Conservation (phyloP, 1,140 invertebrate genomes). For the Alviniconcha marisindica region DNA sequence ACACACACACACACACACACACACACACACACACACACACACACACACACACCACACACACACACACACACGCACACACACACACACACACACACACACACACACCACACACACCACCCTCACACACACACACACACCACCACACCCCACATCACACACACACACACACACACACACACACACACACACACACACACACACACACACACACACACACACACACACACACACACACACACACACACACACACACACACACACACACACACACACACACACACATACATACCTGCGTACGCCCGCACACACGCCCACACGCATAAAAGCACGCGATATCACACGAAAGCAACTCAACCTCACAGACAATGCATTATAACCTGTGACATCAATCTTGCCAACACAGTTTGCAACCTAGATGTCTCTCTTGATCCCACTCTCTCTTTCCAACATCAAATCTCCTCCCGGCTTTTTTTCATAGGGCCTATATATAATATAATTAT, state of each 20-base stretch:
- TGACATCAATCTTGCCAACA: too few species aligned
- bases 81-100: background rate
- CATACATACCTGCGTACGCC: too few species aligned
- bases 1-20: conserved; percentile 30
- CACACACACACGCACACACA: conserved; percentile 22
- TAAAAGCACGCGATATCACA: background rate
- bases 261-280: conserved; percentile 2
- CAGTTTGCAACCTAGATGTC: too few species aligned
- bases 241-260: background rate
- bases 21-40: conserved; percentile 31
- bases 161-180: conserved; percentile 21
- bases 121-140: too few species aligned
- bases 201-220: conserved; percentile 17
- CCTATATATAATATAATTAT: too few species aligned
- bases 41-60: background rate
- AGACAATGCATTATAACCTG: too few species aligned
- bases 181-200: conserved; percentile 17
- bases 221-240: conserved; percentile 12
- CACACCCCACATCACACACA: too few species aligned
- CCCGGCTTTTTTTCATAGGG: too few species aligned
- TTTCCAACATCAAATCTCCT: too few species aligned
- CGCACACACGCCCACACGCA: too few species aligned
- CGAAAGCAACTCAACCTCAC: background rate
- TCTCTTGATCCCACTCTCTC: too few species aligned
- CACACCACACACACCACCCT: too few species aligned